Percentiles rank a stretch among this genome's conserved stretches.
Conservation (phyloP, 2,888 invertebrate genomes). For the Lepidocyrtoides sp. region DNA sequence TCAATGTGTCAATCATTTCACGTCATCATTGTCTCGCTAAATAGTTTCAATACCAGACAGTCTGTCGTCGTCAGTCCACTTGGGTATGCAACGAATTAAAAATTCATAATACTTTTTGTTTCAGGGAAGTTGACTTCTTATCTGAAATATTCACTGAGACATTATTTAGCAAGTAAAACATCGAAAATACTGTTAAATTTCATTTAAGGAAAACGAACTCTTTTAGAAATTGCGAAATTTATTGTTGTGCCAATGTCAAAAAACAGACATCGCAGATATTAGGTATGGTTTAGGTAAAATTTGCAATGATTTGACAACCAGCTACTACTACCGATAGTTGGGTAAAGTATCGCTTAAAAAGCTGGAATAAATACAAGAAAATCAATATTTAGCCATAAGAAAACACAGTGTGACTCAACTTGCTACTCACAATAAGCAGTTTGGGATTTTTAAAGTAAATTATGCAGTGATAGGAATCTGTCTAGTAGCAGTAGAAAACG, state of each 20-base stretch:
- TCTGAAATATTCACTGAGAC: neutral
- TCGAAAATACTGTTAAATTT: no score
- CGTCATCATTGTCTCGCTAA: neutral
- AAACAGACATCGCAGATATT: no score
- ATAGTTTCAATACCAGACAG: no score
- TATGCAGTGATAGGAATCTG: neutral
- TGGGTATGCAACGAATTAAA: neutral
- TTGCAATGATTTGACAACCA: no score
- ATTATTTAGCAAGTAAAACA: no score
- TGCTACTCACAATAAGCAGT: neutral
- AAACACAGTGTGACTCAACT: neutral
- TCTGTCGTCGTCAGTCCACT: no score
- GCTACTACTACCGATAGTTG: no score
- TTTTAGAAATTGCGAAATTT: neutral
- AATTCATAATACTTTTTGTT: no score
- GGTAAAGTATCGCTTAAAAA: no score
- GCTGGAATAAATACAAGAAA: neutral
- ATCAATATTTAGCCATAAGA: neutral
- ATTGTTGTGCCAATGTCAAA: neutral
- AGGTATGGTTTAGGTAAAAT: no score
- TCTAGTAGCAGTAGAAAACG: no score
- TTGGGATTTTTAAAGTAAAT: neutral
- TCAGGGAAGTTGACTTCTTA: neutral
- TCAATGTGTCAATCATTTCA: neutral
- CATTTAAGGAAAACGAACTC: no score